Evolutionary conservation across 2,113 vertebrate species (phyloP).

Genomic region (Xerus inauris): DNA sequence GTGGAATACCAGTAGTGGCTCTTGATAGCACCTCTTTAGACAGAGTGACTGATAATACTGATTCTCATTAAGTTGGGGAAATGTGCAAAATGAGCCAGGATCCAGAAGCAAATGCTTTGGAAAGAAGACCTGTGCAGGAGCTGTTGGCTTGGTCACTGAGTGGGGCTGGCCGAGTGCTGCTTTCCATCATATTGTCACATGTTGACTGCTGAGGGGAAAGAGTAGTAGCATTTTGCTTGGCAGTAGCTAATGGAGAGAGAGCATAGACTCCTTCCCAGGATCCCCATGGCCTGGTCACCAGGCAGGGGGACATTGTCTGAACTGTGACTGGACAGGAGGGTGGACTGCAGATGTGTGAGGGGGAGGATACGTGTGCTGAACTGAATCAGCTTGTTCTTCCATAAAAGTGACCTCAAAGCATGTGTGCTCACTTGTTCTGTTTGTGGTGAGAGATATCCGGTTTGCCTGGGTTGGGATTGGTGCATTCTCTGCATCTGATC

Average conservation of each 20-base stretch:
- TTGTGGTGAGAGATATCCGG: background rate
- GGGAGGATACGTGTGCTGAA: background rate
- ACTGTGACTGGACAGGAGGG: background rate
- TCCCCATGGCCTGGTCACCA: background rate
- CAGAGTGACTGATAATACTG: background rate
- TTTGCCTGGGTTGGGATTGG: background rate
- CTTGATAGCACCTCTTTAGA: background rate
- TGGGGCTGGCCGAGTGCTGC: background rate
- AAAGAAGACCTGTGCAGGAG: background rate
- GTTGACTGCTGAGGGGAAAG: background rate
- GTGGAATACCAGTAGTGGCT: background rate
- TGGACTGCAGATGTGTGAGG: background rate
- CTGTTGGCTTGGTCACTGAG: background rate
- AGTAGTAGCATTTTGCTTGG: background rate
- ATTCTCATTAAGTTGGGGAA: background rate
- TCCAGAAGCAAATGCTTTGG: conserved; percentile 8
- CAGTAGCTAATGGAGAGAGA: background rate
- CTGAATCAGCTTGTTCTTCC: background rate
- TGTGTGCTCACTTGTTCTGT: background rate
- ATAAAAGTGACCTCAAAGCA: background rate
- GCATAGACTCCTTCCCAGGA: background rate
- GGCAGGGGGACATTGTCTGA: background rate
- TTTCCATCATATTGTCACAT: background rate
- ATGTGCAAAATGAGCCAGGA: background rate
- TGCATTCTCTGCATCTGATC: background rate